Evolutionary conservation across 1,140 invertebrate species (phyloP).

Genomic region (Euwallacea similis): DNA sequence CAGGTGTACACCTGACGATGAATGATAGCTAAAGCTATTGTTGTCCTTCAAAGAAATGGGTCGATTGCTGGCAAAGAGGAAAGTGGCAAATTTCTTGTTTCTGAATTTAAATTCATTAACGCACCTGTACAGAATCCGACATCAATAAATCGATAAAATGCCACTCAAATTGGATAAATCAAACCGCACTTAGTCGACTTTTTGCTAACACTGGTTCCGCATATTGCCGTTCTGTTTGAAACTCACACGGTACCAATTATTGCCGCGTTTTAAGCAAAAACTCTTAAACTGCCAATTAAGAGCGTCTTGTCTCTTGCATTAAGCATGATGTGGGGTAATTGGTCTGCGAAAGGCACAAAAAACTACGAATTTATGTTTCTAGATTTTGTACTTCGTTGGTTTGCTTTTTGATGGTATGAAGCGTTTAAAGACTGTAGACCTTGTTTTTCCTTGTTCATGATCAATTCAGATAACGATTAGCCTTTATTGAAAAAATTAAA

Average conservation of each 20-base stretch:
- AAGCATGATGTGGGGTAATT: constrained; percentile 8
- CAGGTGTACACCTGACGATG: constrained; percentile 32
- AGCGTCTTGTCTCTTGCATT: constrained; percentile 3
- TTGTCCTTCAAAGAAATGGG: not conserved
- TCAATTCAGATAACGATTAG: too few relatives aligned
- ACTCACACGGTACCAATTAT: constrained; percentile 17
- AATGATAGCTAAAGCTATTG: constrained; percentile 16
- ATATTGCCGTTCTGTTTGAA: constrained; percentile 8
- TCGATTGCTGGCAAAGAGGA: not conserved
- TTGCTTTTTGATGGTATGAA: too few relatives aligned
- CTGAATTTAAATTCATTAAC: not conserved
- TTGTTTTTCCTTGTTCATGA: too few relatives aligned
- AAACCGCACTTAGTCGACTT: constrained; percentile 2
- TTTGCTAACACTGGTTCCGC: constrained; percentile 8
- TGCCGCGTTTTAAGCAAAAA: constrained; percentile 5
- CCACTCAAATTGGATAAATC: constrained; percentile 1
- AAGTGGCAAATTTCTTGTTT: not conserved
- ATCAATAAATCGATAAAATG: constrained; percentile 1
- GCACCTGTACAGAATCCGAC: not conserved
- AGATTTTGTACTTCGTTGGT: not conserved
- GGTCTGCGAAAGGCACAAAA: not conserved
- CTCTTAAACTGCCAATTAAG: constrained; percentile 17
- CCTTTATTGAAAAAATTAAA: too few relatives aligned
- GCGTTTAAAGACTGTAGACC: too few relatives aligned
- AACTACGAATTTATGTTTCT: constrained; percentile 8